A percentile compares a stretch with the other conserved stretches of the same genome.
phyloP scores from a whole-genome alignment of 2,797 vertebrate species.

The Micromesistius poutassou region DNA sequence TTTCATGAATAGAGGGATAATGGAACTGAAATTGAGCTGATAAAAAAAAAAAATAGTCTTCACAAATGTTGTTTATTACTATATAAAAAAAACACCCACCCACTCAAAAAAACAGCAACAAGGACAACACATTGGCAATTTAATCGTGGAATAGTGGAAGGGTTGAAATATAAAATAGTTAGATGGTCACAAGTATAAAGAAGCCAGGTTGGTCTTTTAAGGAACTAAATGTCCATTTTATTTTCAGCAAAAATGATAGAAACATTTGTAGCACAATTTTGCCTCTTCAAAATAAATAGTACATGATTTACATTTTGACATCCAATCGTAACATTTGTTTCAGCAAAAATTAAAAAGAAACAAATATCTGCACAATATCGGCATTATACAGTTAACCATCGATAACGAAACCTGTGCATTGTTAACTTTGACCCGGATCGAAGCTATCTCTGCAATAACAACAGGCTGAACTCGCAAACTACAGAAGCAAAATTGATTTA shows the following conservation, averaged over 20 bases:
- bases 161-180: not conserved
- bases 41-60: not conserved
- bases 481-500: constrained; percentile 63
- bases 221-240: constrained; percentile 73
- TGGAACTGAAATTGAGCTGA: not conserved
- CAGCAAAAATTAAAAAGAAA: constrained; percentile 32
- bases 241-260: constrained; percentile 74
- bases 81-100: not conserved
- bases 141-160: not conserved
- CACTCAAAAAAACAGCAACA: not conserved
- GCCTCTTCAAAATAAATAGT: constrained; percentile 72
- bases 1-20: not conserved
- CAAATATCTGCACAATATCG: constrained; percentile 51
- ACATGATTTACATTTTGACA: constrained; percentile 66
- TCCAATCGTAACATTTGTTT: constrained; percentile 54
- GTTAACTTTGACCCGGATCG: constrained; percentile 35
- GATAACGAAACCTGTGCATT: constrained; percentile 50
- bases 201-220: constrained; percentile 46
- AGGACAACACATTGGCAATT: not conserved
- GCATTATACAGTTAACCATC: constrained; percentile 61
- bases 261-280: constrained; percentile 72
- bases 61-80: not conserved
- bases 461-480: constrained; percentile 56
- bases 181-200: constrained; percentile 23
- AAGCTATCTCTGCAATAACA: constrained; percentile 43